phyloP scores from a whole-genome alignment of 2,113 vertebrate species.

The Tympanuchus pallidicinctus region DNA sequence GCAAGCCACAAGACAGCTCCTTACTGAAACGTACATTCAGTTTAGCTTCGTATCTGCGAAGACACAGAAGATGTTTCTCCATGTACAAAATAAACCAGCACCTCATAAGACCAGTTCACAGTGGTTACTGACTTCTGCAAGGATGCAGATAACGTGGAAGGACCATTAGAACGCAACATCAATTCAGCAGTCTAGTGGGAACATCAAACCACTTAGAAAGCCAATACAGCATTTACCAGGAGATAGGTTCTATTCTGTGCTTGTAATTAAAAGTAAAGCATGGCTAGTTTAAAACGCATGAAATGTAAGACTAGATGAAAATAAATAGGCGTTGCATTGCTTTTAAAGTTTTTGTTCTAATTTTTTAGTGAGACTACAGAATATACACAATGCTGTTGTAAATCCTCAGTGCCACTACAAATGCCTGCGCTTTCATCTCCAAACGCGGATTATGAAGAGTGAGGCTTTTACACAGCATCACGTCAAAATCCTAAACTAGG shows the following conservation, averaged over 20 bases:
- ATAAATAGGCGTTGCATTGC: not conserved
- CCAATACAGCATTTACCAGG: not conserved
- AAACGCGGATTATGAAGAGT: not conserved
- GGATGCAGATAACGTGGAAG: not conserved
- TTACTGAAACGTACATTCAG: not conserved
- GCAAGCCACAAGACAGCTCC: not conserved
- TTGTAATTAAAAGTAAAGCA: not conserved
- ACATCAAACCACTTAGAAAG: not conserved
- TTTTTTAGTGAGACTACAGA: not conserved
- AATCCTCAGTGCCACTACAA: not conserved
- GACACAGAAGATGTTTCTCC: not conserved
- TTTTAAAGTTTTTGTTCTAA: not conserved
- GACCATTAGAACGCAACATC: not conserved
- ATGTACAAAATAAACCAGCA: not conserved
- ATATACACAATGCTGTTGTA: not conserved
- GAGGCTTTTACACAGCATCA: not conserved
- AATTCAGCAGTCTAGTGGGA: not conserved
- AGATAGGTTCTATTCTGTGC: not conserved
- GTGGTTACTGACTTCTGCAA: not conserved
- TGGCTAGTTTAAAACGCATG: not conserved
- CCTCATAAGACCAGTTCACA: not conserved
- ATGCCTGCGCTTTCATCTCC: not conserved
- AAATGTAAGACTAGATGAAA: not conserved
- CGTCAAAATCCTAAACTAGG: not conserved
- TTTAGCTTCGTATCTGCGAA: not conserved